Base-by-base conservation (phyloP, 1,140 invertebrate species). In the Zaprionus davidi region DNA sequence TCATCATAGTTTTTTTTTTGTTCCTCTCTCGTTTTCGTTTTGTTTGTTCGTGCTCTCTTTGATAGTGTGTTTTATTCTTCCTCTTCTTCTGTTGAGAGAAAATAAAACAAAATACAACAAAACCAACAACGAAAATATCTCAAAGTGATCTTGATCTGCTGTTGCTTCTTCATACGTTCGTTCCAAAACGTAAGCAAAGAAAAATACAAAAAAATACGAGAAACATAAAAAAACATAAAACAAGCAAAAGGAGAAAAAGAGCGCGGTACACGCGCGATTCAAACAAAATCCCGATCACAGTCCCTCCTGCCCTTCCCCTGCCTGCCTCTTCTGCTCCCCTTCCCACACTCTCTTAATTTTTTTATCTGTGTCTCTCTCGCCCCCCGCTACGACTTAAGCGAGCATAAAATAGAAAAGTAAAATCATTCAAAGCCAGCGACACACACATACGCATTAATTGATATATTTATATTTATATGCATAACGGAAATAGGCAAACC, bases 121-220 rank as follows among this genome's bases (percentile, higher is more conserved):
- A 36, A n/a, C n/a, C n/a, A 58, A 31, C 20, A 36, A 66, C 41
- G 57, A 72, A 81, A 56, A 59, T 68, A 71, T 41, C 56, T 58
- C 68, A 76, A 71, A 76, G 73, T 76, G 73, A 76, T 76, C 68
- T 76, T 76, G 68, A 76, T 76, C 59, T 71, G 55, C 53, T 65
- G 68, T 59, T 76, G 68, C 60, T 59, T 26, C 70, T 75, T 58
- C 59, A 13, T 62, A 57, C 62, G 69, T 49, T 69, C 58, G 72
- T 65, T 76, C 55, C 55, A 28, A 76, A 76, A 76, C 73, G 73
- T 71, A 76, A 71, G 68, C 67, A 76, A 76, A 58, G 53, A 70
- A 55, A 49, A 49, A 58, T 12, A 51, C 26, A 64, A 57, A 71
- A 49, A 17, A 44, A 64, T 28, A 56, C 20, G 36, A 46, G n/a